phyloP scores from a whole-genome alignment of 2,888 invertebrate genomes.

The Cerastis rubricosa region DNA sequence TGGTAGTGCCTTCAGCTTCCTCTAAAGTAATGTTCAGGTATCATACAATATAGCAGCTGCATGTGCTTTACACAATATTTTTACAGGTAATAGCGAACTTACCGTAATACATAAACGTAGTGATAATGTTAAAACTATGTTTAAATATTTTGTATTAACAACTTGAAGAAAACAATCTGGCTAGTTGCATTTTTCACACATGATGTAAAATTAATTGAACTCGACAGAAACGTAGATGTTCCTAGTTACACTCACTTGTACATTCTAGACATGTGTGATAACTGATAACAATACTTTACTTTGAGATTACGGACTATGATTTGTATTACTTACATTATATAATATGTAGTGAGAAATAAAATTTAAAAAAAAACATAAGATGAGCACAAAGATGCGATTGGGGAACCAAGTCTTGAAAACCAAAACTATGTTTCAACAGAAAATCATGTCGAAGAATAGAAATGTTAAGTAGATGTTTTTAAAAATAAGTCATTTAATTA shows the following conservation, averaged over 20 bases:
- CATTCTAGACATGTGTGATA: constrained; percentile 84
- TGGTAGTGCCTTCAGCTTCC: constrained; percentile 90
- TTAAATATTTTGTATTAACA: constrained; percentile 87
- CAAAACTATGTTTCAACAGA: constrained; percentile 84
- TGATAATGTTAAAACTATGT: constrained; percentile 84
- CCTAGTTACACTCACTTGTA: constrained; percentile 84
- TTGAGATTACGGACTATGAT: constrained; percentile 77
- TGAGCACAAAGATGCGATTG: constrained; percentile 85
- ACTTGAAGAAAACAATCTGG: constrained; percentile 84
- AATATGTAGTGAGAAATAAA: constrained; percentile 70
- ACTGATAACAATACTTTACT: constrained; percentile 69
- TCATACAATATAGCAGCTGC: constrained; percentile 85
- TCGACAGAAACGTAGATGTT: constrained; percentile 83
- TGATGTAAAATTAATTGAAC: constrained; percentile 77
- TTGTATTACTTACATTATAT: constrained; percentile 56
- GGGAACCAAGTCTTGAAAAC: constrained; percentile 84
- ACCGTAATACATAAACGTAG: constrained; percentile 88
- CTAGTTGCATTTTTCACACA: constrained; percentile 88
- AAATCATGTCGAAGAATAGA: constrained; percentile 87
- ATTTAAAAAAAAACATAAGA: constrained; percentile 56
- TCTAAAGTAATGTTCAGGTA: constrained; percentile 82
- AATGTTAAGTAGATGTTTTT: constrained; percentile 89
- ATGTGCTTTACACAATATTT: constrained; percentile 89
- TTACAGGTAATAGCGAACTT: constrained; percentile 89
- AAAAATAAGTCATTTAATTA: constrained; percentile 86